Evolutionary conservation across 2,113 vertebrate species (phyloP).

Genomic region (Sylvietta virens): DNA sequence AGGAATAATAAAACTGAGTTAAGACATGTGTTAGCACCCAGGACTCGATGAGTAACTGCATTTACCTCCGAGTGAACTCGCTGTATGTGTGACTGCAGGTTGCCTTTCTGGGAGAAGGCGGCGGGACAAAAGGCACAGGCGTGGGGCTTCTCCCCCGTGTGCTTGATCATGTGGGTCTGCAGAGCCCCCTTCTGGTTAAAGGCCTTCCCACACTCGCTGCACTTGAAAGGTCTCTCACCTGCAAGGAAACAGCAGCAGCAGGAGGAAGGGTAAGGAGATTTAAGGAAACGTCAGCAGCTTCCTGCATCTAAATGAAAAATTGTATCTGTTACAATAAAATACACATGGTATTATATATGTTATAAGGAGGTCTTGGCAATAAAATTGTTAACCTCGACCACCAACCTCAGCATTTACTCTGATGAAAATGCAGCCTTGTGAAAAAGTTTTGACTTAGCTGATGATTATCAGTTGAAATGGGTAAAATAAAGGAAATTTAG

Average conservation of each 20-base stretch:
- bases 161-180: conserved; percentile 97
- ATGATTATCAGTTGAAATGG: background rate
- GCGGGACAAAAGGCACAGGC: conserved; percentile 95
- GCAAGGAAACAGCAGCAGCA: background rate
- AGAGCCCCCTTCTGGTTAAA: conserved; percentile 99
- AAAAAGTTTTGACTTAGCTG: background rate
- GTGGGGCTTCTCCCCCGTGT: conserved; percentile 96
- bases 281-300: background rate
- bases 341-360: rapidly evolving
- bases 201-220: conserved; percentile 89
- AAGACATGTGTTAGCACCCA: background rate
- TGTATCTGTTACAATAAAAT: background rate
- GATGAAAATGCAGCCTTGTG: background rate
- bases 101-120: conserved; percentile 97
- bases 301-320: background rate
- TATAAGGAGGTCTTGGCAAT: background rate
- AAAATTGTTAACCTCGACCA: background rate
- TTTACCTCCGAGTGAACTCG: conserved; percentile 96
- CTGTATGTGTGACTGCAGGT: conserved; percentile 95
- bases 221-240: conserved; percentile 96
- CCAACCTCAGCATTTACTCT: background rate
- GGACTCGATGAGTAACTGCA: background rate
- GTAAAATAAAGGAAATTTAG: background rate
- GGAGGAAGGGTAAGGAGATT: background rate
- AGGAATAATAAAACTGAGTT: background rate